phyloP scores from a whole-genome alignment of 2,888 invertebrate species.

The Lepetodrilus schrolli region DNA sequence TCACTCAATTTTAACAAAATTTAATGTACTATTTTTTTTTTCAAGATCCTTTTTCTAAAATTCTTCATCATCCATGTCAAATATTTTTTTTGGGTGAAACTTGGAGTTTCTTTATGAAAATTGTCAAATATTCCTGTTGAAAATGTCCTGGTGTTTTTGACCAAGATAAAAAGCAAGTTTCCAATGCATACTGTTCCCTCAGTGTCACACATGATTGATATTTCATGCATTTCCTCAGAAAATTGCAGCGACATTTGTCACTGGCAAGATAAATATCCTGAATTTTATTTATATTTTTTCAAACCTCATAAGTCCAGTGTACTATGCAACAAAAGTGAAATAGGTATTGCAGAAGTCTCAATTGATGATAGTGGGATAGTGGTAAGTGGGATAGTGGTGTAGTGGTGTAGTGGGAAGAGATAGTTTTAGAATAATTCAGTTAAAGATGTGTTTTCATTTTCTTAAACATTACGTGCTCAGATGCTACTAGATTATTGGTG shows the following conservation, averaged over 20 bases:
- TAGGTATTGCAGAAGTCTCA: too few species aligned
- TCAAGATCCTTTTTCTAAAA: not conserved
- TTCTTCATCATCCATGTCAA: conserved; percentile 22
- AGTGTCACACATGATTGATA: not conserved
- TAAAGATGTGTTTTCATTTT: too few species aligned
- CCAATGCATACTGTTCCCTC: not conserved
- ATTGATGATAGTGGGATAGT: too few species aligned
- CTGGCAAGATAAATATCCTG: not conserved
- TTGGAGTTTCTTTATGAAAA: not conserved
- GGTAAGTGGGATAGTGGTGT: too few species aligned
- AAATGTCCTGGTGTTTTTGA: not conserved
- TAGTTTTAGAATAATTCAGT: too few species aligned
- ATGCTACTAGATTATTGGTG: too few species aligned
- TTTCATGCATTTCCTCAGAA: not conserved
- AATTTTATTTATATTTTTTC: not conserved
- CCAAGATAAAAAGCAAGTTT: not conserved
- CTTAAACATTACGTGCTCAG: too few species aligned
- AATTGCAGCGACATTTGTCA: not conserved
- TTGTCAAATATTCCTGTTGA: conserved; percentile 14
- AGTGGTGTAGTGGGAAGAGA: too few species aligned
- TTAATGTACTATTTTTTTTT: not conserved
- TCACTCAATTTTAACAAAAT: not conserved
- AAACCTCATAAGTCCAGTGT: too few species aligned
- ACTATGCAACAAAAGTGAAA: not conserved
- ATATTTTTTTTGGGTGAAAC: not conserved